Base-by-base conservation (phyloP, 2,888 invertebrate species). In the Nephrotoma guestfalica region DNA sequence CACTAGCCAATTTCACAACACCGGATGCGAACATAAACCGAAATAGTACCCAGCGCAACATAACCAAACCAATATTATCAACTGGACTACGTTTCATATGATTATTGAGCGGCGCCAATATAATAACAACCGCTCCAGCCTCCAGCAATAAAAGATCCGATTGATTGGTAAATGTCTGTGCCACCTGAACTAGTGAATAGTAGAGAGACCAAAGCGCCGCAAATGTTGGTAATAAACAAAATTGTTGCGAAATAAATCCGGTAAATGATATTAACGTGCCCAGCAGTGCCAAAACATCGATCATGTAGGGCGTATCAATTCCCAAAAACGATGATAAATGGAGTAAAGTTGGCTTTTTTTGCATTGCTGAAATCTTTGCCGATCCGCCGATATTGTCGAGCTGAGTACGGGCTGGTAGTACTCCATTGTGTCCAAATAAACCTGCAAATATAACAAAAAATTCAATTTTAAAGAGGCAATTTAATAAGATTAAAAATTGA, bases 121-220 rank as follows among this genome's bases (percentile, higher is more conserved):
- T 89, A 85, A 95, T 92, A 41, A 94, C 93, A 42, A 96, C 90
- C 89, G 96, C 94, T 45, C 96, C 96, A 86, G 94, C 93, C 91
- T 96, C 96, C 87, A 96, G 90, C 43, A 96, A 91, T 47, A 96
- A 92, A 87, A 93, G 93, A 90, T 96, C 96, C 94, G 95, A 95
- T 89, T 47, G 88, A 88, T 88, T 88, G 47, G 87, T 85, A 88
- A 88, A 88, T 45, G 94, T 93, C 91, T 95, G 95, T 15, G 96
- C 96, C 88, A 96, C 93, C 92, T 95, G 95, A 89, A 94, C 95
- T n/a, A 96, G 90, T 0, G 96, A 96, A 89, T 94, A 94, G 90
- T 96, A 96, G 1, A 95, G 90, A 15, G 93, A 92, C 95, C 95
- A 96, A 41, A 96, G 91, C 4, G 93, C 90, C 40, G 93, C 92